These are phyloP conservation scores for Nymphalis urticae DNA, from an alignment of 2,888 invertebrate genomes.

Conservation along the genomic window DNA sequence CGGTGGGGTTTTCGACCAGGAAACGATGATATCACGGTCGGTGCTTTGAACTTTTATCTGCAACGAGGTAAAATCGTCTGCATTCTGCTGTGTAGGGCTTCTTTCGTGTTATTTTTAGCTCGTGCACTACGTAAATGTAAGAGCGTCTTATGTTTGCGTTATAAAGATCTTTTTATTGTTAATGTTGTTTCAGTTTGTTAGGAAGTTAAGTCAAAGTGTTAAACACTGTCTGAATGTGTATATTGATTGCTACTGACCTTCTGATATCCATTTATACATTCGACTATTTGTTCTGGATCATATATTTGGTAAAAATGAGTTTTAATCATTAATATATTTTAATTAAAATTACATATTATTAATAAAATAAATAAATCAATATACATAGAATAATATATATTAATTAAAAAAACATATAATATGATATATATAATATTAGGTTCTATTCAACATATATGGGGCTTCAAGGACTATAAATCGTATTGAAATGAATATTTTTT, in stretches of 20 bases:
- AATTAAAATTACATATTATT: too few relatives aligned
- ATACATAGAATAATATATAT: too few relatives aligned
- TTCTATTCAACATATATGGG: too few relatives aligned
- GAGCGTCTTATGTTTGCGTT: conserved; percentile 56
- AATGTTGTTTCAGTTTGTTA: conserved; percentile 26
- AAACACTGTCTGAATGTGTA: background rate
- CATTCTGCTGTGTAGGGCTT: conserved; percentile 52
- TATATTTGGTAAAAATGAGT: background rate
- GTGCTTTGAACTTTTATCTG: conserved; percentile 57
- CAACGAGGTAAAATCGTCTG: conserved; percentile 42
- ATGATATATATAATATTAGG: too few relatives aligned
- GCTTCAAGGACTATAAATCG: too few relatives aligned
- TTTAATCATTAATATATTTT: background rate
- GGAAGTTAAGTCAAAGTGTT: conserved; percentile 15
- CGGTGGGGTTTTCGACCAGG: conserved; percentile 59
- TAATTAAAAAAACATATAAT: too few relatives aligned
- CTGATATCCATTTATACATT: conserved; percentile 10
- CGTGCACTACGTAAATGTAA: conserved; percentile 47
- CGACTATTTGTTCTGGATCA: background rate
- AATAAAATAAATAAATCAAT: too few relatives aligned
- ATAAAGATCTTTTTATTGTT: conserved; percentile 26
- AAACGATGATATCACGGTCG: conserved; percentile 68
- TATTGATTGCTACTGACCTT: conserved; percentile 23
- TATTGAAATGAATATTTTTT: background rate
- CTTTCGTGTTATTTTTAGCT: conserved; percentile 71